Percentiles rank a stretch among this genome's conserved stretches.
phyloP scores from a whole-genome alignment of 2,113 vertebrate genomes.

The Brachionichthys hirsutus region DNA sequence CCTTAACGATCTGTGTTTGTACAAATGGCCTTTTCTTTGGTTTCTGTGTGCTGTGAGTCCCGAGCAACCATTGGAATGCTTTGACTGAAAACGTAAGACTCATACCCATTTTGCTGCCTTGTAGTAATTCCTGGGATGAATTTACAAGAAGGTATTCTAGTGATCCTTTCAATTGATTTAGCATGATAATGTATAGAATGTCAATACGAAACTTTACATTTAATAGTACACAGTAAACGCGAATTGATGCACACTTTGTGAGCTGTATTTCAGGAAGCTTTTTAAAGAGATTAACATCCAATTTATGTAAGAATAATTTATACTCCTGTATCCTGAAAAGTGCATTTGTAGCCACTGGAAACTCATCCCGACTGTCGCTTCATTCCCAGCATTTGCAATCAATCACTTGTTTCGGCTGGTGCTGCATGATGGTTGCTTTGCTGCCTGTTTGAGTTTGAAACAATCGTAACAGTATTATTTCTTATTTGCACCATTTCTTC shows the following conservation, averaged over 20 bases:
- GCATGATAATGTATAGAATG: no score
- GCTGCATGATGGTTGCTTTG: constrained; percentile 26
- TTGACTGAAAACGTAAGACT: constrained; percentile 64
- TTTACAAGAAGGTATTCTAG: no score
- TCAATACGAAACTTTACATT: no score
- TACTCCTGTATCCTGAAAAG: constrained; percentile 17
- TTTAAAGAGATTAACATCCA: neutral
- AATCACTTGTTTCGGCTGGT: constrained; percentile 3
- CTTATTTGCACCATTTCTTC: neutral
- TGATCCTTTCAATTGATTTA: no score
- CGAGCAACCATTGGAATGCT: constrained; percentile 61
- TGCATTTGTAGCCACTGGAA: constrained; percentile 40
- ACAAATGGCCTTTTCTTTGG: constrained; percentile 62
- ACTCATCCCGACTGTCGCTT: constrained; percentile 48
- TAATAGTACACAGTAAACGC: constrained; percentile 18
- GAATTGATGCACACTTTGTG: neutral
- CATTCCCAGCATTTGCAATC: constrained; percentile 35
- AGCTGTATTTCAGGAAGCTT: constrained; percentile 1
- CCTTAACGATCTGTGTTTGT: constrained; percentile 49
- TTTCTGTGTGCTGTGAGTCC: constrained; percentile 64
- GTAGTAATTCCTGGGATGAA: constrained; percentile 50
- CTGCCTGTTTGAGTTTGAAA: constrained; percentile 17
- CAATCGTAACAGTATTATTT: neutral
- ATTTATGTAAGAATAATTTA: neutral
- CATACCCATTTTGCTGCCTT: constrained; percentile 33